Conservation (phyloP, 2,888 invertebrate species). For the Parnassius apollo region DNA sequence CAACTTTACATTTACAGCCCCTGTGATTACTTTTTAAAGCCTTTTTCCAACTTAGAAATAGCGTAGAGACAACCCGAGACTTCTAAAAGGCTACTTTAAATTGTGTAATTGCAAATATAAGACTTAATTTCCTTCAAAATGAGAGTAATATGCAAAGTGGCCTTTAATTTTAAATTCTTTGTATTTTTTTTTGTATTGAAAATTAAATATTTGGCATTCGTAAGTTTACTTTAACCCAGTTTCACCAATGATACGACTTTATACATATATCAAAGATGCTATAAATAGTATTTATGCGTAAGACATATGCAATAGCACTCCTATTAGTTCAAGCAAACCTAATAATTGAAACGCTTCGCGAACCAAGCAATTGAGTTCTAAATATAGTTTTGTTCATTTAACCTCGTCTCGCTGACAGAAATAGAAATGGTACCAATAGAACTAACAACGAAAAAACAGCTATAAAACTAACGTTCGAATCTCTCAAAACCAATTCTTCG, state of each 20-base stretch:
- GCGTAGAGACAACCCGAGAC: slow-evolving; percentile 56
- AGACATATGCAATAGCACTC: too few relatives aligned
- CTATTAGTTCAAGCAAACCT: slow-evolving; percentile 4
- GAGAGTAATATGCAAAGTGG: slow-evolving; percentile 55
- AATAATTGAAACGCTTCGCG: slow-evolving; percentile 10
- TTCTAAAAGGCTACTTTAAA: slow-evolving; percentile 55
- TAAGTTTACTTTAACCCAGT: too few relatives aligned
- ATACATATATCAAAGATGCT: too few relatives aligned
- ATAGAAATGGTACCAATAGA: slow-evolving; percentile 26
- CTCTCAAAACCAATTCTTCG: slow-evolving; percentile 75
- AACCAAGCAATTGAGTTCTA: slow-evolving; percentile 26
- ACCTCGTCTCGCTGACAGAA: slow-evolving; percentile 6
- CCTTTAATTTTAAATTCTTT: slow-evolving; percentile 29
- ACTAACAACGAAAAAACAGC: slow-evolving; percentile 36
- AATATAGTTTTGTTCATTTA: slow-evolving; percentile 21
- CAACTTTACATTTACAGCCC: slow-evolving; percentile 56
- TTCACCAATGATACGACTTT: too few relatives aligned
- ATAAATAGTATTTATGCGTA: too few relatives aligned
- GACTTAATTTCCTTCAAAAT: slow-evolving; percentile 52
- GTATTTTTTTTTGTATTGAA: slow-evolving; percentile 21
- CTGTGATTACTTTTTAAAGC: slow-evolving; percentile 75
- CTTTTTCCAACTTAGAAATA: slow-evolving; percentile 60
- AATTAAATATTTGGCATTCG: too few relatives aligned
- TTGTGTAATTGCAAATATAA: slow-evolving; percentile 66
- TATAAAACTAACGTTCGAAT: slow-evolving; percentile 67